Conservation (phyloP, 1,140 invertebrate species). For the Daktulosphaira vitifoliae region DNA sequence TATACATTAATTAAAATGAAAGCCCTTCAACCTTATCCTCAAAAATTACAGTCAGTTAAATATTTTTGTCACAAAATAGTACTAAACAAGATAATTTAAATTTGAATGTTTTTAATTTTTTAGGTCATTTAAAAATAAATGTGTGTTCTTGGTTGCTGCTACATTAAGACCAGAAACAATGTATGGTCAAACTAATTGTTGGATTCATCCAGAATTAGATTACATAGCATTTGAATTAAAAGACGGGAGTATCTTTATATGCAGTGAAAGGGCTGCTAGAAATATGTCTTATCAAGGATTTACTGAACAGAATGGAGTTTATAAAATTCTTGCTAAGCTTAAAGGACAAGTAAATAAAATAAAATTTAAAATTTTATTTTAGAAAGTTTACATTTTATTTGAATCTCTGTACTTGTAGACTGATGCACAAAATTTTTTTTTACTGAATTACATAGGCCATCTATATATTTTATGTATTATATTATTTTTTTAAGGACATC, state of each 20-base stretch:
- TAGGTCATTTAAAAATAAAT: slow-evolving; percentile 50
- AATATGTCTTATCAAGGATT: slow-evolving; percentile 97
- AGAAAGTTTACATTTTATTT: neutral
- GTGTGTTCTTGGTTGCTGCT: slow-evolving; percentile 87
- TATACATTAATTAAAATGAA: slow-evolving; percentile 97
- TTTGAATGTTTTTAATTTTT: slow-evolving; percentile 38
- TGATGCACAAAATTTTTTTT: slow-evolving; percentile 24
- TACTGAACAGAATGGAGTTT: slow-evolving; percentile 67
- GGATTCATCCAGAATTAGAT: slow-evolving; percentile 89
- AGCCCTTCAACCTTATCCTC: slow-evolving; percentile 63
- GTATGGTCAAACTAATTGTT: slow-evolving; percentile 99
- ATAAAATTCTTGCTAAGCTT: slow-evolving; percentile 61
- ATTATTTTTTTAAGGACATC: slow-evolving; percentile 49
- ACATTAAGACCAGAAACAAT: slow-evolving; percentile 97
- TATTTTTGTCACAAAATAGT: slow-evolving; percentile 1
- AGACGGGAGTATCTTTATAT: slow-evolving; percentile 75
- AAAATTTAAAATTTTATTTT: slow-evolving; percentile 22
- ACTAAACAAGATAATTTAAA: neutral
- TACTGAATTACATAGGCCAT: neutral
- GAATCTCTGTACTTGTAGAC: too few species aligned
- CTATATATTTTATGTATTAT: slow-evolving; percentile 7
- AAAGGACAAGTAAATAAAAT: slow-evolving; percentile 60
- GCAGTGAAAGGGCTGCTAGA: slow-evolving; percentile 72
- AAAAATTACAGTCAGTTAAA: slow-evolving; percentile 54
- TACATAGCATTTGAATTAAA: slow-evolving; percentile 77